These are phyloP conservation scores for Agelaius phoeniceus DNA, from an alignment of 2,113 vertebrate genomes.

Conservation along the genomic window DNA sequence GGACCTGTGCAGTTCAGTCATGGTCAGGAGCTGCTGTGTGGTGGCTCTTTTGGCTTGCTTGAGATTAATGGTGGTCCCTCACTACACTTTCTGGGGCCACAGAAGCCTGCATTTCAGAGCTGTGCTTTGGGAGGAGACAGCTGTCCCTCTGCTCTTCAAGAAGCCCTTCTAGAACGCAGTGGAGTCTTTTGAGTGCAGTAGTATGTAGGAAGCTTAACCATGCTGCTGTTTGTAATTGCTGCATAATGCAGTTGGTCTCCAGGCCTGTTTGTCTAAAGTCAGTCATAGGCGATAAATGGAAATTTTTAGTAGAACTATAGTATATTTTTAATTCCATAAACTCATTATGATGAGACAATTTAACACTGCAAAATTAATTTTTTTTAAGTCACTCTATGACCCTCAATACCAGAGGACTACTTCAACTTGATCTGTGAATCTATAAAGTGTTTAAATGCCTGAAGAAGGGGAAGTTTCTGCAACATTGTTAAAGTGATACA, in stretches of 20 bases:
- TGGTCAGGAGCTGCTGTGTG: not conserved
- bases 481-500: not conserved
- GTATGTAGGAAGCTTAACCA: not conserved
- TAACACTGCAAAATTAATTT: not conserved
- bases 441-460: not conserved
- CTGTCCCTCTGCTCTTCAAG: not conserved
- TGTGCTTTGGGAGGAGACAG: not conserved
- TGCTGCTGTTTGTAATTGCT: conserved; percentile 5
- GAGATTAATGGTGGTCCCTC: not conserved
- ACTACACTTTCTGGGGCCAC: not conserved
- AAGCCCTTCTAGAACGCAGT: not conserved
- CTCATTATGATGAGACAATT: not conserved
- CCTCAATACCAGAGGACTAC: conserved; percentile 11
- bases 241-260: not conserved
- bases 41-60: not conserved
- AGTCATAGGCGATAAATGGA: not conserved
- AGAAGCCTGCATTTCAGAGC: not conserved
- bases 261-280: not conserved
- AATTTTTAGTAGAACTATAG: not conserved
- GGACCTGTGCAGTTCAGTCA: not conserved
- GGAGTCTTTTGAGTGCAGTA: not conserved
- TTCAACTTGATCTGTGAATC: not conserved
- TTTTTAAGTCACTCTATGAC: not conserved
- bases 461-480: not conserved
- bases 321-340: not conserved